Conservation (phyloP, 2,113 vertebrate genomes). For the Bostrychus sinensis region DNA sequence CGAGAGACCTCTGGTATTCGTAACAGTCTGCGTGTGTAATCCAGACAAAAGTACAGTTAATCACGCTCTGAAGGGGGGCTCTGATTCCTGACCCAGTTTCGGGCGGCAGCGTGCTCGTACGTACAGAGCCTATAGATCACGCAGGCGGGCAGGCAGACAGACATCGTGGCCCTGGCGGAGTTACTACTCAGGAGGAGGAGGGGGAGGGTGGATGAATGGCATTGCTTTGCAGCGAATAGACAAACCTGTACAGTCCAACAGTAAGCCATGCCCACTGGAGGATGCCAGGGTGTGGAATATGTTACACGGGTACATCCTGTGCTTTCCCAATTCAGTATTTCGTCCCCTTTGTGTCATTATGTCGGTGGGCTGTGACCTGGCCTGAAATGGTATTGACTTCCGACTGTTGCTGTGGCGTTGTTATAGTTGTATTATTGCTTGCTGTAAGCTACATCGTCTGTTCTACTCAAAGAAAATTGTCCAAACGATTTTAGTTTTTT, state of each 20-base stretch:
- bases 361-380: neutral
- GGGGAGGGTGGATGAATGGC: conserved; percentile 14
- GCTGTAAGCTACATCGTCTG: neutral
- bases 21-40: neutral
- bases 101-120: neutral
- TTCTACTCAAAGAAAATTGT: conserved; percentile 5
- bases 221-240: conserved; percentile 19
- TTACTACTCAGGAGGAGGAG: neutral
- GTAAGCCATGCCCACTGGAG: conserved; percentile 1
- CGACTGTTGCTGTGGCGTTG: neutral
- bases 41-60: neutral
- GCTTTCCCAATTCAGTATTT: conserved; percentile 1
- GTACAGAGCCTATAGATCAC: neutral
- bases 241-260: neutral
- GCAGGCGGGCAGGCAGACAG: conserved; percentile 29
- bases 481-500: neutral
- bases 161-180: conserved; percentile 20
- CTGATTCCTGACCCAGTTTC: conserved; percentile 55
- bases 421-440: neutral
- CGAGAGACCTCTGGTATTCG: neutral
- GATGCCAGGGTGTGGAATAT: conserved; percentile 6
- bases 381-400: neutral
- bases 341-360: neutral
- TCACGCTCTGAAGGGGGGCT: neutral
- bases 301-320: conserved; percentile 39